Percentiles rank a stretch among this genome's conserved stretches.
Evolutionary conservation across 2,797 vertebrate genomes (phyloP).

Genomic region (Lutjanus argentimaculatus): DNA sequence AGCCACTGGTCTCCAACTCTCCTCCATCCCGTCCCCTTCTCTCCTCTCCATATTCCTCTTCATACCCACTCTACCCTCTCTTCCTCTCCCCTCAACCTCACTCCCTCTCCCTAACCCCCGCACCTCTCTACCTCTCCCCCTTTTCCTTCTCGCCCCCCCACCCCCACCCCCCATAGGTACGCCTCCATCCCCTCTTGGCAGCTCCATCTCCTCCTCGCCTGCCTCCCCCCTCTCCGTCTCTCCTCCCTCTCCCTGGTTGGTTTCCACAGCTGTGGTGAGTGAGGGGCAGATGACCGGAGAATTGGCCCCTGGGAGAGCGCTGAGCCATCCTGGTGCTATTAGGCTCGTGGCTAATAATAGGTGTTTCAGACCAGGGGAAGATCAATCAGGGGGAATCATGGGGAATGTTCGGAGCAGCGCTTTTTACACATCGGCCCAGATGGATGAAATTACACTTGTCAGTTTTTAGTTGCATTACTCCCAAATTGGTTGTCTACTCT

Average conservation of each 20-base stretch:
- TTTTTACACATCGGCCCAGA: constrained; percentile 92
- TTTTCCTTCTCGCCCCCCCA: constrained; percentile 13
- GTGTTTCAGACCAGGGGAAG: constrained; percentile 91
- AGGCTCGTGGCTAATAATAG: constrained; percentile 92
- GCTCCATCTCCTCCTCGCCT: constrained; percentile 55
- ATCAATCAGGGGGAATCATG: constrained; percentile 91
- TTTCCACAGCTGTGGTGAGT: constrained; percentile 91
- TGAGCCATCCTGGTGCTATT: constrained; percentile 92
- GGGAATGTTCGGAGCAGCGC: constrained; percentile 90
- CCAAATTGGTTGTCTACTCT: constrained; percentile 90
- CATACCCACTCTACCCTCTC: constrained; percentile 70
- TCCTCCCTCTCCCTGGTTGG: constrained; percentile 77
- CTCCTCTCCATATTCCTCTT: constrained; percentile 68
- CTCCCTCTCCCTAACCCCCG: constrained; percentile 44
- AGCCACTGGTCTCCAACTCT: constrained; percentile 53
- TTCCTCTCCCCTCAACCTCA: constrained; percentile 55
- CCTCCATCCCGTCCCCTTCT: constrained; percentile 36
- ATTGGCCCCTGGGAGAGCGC: constrained; percentile 90
- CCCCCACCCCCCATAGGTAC: constrained; percentile 55
- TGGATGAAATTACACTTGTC: constrained; percentile 93
- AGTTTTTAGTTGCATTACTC: constrained; percentile 92
- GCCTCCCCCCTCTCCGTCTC: constrained; percentile 27
- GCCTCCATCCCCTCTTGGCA: constrained; percentile 72
- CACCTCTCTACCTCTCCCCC: constrained; percentile 21
- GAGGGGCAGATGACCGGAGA: constrained; percentile 91